Conservation (phyloP, 2,888 invertebrate genomes). For the Ophion slaviceki region DNA sequence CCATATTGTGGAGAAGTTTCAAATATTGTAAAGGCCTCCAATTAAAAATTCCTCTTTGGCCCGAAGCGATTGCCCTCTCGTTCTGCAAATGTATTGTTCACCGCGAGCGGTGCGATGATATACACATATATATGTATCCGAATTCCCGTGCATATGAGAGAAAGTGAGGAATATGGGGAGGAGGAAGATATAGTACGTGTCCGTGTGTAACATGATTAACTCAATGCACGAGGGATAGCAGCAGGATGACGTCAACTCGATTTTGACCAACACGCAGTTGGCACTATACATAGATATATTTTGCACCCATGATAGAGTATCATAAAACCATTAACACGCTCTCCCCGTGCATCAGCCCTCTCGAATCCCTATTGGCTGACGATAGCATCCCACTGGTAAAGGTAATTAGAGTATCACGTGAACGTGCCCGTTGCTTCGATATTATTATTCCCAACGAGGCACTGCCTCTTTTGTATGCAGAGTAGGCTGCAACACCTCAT, state of each 20-base stretch:
- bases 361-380: constrained; percentile 43
- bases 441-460: constrained; percentile 61
- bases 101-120: neutral
- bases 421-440: constrained; percentile 36
- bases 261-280: constrained; percentile 54
- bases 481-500: constrained; percentile 55
- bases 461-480: constrained; percentile 38
- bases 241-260: constrained; percentile 55
- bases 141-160: constrained; percentile 6
- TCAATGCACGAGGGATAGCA: constrained; percentile 40
- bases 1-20: neutral
- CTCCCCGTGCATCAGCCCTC: constrained; percentile 40
- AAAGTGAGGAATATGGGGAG: neutral
- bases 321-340: constrained; percentile 63
- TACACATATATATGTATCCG: neutral
- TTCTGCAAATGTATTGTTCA: neutral
- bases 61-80: neutral
- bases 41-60: neutral
- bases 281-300: constrained; percentile 24
- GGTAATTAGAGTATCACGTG: constrained; percentile 62
- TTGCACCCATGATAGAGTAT: constrained; percentile 30
- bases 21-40: neutral
- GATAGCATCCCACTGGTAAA: constrained; percentile 40
- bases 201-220: constrained; percentile 48
- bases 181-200: neutral